Evolutionary conservation across 2,113 vertebrate genomes (phyloP), one percentile per base, ranked within the genome.

Genomic region (Cacatua alba): DNA sequence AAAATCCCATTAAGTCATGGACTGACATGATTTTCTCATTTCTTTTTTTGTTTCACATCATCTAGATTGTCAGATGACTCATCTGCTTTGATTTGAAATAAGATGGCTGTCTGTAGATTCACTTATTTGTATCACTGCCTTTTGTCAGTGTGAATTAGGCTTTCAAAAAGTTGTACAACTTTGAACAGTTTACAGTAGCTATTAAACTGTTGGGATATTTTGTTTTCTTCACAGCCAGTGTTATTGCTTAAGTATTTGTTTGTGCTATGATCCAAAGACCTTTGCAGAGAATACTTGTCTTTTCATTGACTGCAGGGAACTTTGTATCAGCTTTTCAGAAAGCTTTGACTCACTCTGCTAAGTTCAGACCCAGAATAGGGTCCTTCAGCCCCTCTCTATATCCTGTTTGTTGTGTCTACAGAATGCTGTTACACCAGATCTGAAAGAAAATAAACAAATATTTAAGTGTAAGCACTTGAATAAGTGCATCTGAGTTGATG

Each of bases 1-100:
- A 95, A 90, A 90, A 93, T 91, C 85, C 95, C 92, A 88, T 96
- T 84, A 82, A 91, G 49, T 31, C 85, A 76, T 62, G 67, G 88
- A 78, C 69, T 75, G 86, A 88, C 76, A 90, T 43, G 86, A 62
- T 88, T 82, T 95, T 94, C 92, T 92, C 41, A 59, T 94, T 96
- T 92, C 52, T 92, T 33, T 57, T 80, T 70, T 90, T 95, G 79
- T 95, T 92, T 91, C 48, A 39, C 43, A 81, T 64, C 88, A 86
- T 35, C 51, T 78, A 68, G 80, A 75, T 75, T 90, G 80, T 93
- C 92, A 78, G 76, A 78, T 93, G 82, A 90, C 69, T 96, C 88
- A 86, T 88, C 90, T 86, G 76, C 90, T 82, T 96, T 81, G 76
- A 70, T 85, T 79, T 67, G 74, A 80, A 95, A 62, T 86, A 53